phyloP scores from a whole-genome alignment of 2,113 vertebrate species.

The Speoplatyrhinus poulsoni region DNA sequence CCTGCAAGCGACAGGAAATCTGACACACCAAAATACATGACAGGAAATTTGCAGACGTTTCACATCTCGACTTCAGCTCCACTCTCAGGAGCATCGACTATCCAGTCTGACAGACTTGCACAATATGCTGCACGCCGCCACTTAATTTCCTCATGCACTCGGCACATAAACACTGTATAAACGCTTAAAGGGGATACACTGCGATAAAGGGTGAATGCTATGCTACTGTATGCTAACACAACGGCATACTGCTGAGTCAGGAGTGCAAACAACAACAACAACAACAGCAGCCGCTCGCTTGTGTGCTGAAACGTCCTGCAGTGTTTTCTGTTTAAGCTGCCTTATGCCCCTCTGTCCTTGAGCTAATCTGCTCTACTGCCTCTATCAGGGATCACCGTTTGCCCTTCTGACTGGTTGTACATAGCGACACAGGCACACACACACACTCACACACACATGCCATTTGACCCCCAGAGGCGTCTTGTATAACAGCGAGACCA shows the following conservation, averaged over 20 bases:
- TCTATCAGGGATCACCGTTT: conserved; percentile 6
- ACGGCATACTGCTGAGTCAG: neutral
- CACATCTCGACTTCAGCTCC: conserved; percentile 9
- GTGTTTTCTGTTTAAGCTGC: conserved; percentile 2
- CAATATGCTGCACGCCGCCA: too few relatives aligned
- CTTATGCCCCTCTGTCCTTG: conserved; percentile 7
- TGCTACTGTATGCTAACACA: neutral
- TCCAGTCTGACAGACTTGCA: too few relatives aligned
- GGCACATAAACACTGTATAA: too few relatives aligned
- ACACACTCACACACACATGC: conserved; percentile 6
- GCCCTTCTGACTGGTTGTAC: conserved; percentile 3
- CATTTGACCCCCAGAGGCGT: neutral
- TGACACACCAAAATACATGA: neutral
- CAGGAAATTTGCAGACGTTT: conserved; percentile 11
- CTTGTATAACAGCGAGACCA: neutral
- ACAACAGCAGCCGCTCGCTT: neutral
- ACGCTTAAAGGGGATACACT: too few relatives aligned
- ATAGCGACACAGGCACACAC: conserved; percentile 13
- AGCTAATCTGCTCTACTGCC: conserved; percentile 24
- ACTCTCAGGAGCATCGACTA: too few relatives aligned
- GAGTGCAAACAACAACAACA: neutral
- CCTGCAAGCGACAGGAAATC: neutral
- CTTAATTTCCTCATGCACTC: too few relatives aligned
- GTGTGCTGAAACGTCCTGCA: neutral
- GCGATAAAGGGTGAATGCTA: neutral